Evolutionary conservation across 2,797 vertebrate genomes (phyloP).

Genomic region (Danio kyathit): DNA sequence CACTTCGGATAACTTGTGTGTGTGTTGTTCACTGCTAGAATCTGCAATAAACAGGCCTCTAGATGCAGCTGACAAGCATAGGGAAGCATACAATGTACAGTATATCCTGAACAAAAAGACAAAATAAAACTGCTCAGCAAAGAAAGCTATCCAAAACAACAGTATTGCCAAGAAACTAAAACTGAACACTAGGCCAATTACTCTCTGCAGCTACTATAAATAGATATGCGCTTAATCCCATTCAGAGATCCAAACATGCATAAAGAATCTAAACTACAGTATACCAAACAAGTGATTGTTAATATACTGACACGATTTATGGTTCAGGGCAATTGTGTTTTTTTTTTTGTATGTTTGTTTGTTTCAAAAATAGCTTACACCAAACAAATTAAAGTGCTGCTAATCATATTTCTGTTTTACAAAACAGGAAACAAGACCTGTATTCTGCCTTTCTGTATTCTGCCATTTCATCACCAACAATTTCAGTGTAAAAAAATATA

Average conservation of each 20-base stretch:
- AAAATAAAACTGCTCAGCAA: constrained; percentile 5
- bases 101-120: constrained; percentile 16
- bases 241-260: not conserved
- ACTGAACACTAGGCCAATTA: not conserved
- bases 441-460: no score
- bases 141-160: not conserved
- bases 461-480: no score
- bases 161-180: not conserved
- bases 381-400: not conserved
- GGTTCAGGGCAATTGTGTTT: no score
- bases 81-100: not conserved
- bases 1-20: not conserved
- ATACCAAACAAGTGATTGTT: not conserved
- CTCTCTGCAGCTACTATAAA: constrained; percentile 1
- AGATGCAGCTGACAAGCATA: not conserved
- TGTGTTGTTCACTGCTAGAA: constrained; percentile 4
- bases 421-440: not conserved
- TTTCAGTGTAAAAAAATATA: no score
- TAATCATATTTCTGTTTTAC: not conserved
- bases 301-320: not conserved
- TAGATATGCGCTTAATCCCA: not conserved
- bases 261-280: not conserved
- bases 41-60: not conserved
- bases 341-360: no score
- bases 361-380: no score